Base-by-base conservation (phyloP, 1,140 invertebrate species). In the Ceratosolen solmsi region DNA sequence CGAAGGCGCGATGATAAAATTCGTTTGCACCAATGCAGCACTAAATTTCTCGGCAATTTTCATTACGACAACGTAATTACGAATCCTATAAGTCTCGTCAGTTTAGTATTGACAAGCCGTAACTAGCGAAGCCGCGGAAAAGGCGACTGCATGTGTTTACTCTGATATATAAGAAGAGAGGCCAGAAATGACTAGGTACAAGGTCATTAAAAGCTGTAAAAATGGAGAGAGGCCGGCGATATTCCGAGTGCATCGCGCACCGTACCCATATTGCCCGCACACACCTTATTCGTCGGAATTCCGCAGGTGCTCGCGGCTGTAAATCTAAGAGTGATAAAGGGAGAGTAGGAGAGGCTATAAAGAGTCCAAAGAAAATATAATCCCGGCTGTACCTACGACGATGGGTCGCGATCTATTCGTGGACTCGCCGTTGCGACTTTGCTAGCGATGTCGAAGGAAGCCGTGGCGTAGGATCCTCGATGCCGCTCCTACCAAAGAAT, bases 261-360 rank as follows among this genome's bases (percentile, higher is more conserved):
- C n/a, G n/a, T n/a, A n/a, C n/a, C n/a, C n/a, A n/a, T n/a, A n/a
- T n/a, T n/a, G 49, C 49, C 30, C 25, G 56, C 74, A 46, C 56
- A 30, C 74, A 27, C 56, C 74, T 76, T 60, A 76, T 63, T 63
- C 27, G 22, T 46, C 38, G 54, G 41, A 51, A 65, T 65, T 77
- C 38, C 56, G n/a, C 75, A 77, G 75, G 75, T 77, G 75, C 41
- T 38, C n/a, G 13, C 25, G 0, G 75, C 38, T n/a, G 65, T 77
- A 77, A 65, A 65, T 65, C 75, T 63, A 63, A 22, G 4, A 51
- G 75, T 49, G 60, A 77, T 51, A 77, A 65, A 63, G 36, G 15
- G 27, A 22, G 41, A 41, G 27, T 33, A 15, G 38, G 36, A 77
- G 17, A 1, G n/a, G 68, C 65, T 38, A n/a, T n/a, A n/a, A n/a